These are phyloP conservation scores for Polia nebulosa DNA, from an alignment of 2,888 invertebrate species.

Conservation along the genomic window DNA sequence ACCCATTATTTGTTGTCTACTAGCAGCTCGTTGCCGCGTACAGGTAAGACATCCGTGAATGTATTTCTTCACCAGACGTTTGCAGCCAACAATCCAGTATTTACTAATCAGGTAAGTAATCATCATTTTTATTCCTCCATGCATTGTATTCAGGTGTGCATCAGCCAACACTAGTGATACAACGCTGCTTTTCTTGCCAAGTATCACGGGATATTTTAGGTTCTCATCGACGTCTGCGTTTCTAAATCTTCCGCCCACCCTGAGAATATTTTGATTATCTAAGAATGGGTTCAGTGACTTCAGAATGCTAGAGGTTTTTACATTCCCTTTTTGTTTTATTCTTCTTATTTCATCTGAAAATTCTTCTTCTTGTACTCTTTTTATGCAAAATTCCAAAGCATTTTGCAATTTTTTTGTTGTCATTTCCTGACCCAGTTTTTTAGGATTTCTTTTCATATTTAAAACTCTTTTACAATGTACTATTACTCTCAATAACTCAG, in stretches of 20 bases:
- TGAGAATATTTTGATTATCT: slow-evolving; percentile 55
- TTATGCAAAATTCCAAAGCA: slow-evolving; percentile 48
- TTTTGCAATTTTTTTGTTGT: slow-evolving; percentile 51
- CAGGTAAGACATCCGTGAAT: no score
- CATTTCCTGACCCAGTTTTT: slow-evolving; percentile 13
- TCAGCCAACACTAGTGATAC: slow-evolving; percentile 56
- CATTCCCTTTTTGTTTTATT: slow-evolving; percentile 23
- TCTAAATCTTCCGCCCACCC: slow-evolving; percentile 65
- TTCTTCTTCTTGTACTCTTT: slow-evolving; percentile 42
- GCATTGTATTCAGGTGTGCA: slow-evolving; percentile 58
- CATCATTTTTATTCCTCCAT: slow-evolving; percentile 63
- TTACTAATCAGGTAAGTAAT: slow-evolving; percentile 58
- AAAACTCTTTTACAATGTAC: slow-evolving; percentile 52
- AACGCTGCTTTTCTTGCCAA: slow-evolving; percentile 55
- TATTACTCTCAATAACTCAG: no score
- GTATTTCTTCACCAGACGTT: no score
- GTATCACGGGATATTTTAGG: slow-evolving; percentile 63
- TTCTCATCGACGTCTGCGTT: slow-evolving; percentile 37
- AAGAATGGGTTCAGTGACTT: slow-evolving; percentile 57
- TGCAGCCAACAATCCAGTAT: slow-evolving; percentile 63
- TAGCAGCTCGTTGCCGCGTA: no score
- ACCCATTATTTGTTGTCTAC: slow-evolving; percentile 67
- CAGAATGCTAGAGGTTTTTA: slow-evolving; percentile 47
- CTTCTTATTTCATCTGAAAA: slow-evolving; percentile 22
- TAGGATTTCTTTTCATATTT: slow-evolving; percentile 38